Base-by-base conservation (phyloP, 2,113 vertebrate species). In the Leptocoma aspasia region DNA sequence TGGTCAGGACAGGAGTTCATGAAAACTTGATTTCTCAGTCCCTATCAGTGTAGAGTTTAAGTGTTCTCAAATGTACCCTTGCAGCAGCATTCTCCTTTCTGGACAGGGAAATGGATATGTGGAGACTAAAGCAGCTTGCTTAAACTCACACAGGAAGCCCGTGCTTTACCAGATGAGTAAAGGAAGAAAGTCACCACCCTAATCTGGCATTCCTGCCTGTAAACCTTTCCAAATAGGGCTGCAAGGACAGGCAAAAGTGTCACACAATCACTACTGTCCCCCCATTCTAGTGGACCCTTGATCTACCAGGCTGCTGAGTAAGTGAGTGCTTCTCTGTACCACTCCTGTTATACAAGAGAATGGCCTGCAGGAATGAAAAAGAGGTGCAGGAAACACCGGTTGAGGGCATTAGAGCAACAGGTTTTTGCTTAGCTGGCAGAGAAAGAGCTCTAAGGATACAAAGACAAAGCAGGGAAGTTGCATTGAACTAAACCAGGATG, bases 401-500 rank as follows among this genome's bases (percentile, higher is more conserved):
- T 85, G 66, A 79, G 79, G 69, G 61, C 81, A 79, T 89, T 70
- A 42, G 56, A 93, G 47, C 50, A 73, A 92, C 86, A 86, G n/a
- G 39, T 10, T 96, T 93, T 89, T 84, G 60, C 63, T 81, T 63
- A 93, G 39, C n/a, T 95, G 82, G 73, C 70, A 92, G 71, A 66
- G 71, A n/a, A 91, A 77, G 60, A 93, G 27, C 56, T 85, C 54
- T 81, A 94, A 96, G 82, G 85, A 78, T 92, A 61, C 1, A 18
- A 89, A 86, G 68, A 96, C 94, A 97, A 97, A 96, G 81, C 85
- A 82, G 56, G 80, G 86, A 96, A 94, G 68, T 91, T 82, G 27
- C 61, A 49, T 8, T 89, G 65, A 96, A 80, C 60, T 89, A 73
- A 95, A 86, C 37, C 0, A 2, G 61, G 65, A 80, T 92, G 66